Percentiles rank a stretch among this genome's conserved stretches.
Conservation (phyloP, 2,888 invertebrate species). For the Polydrusus pterygomalis region DNA sequence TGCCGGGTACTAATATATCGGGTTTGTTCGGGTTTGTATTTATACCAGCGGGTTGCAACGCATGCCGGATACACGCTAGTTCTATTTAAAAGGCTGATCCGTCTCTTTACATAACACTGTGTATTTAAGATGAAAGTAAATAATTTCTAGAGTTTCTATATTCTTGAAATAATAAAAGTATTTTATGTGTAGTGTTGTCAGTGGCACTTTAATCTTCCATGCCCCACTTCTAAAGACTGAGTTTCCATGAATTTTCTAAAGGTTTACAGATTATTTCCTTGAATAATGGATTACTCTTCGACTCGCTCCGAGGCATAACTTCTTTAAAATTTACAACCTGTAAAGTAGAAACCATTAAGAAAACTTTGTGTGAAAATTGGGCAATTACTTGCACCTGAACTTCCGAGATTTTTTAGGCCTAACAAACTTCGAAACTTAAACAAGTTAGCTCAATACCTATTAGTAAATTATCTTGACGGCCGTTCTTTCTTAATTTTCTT, state of each 20-base stretch:
- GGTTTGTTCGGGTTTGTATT: no score
- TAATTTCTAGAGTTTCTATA: no score
- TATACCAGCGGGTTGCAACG: no score
- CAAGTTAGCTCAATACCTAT: conserved; percentile 53
- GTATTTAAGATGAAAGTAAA: no score
- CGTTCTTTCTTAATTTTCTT: conserved; percentile 39
- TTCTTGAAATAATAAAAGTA: no score
- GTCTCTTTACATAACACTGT: no score
- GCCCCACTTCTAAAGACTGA: not conserved
- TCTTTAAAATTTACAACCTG: conserved; percentile 23
- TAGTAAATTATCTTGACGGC: conserved; percentile 53
- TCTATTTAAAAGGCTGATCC: no score
- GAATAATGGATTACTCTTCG: conserved; percentile 3
- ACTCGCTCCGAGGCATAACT: conserved; percentile 10
- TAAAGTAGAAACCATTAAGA: conserved; percentile 31
- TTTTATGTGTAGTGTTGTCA: not conserved
- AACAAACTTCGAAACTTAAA: conserved; percentile 46
- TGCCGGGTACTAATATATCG: no score
- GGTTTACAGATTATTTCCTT: conserved; percentile 7
- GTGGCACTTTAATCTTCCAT: no score
- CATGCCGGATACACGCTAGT: no score
- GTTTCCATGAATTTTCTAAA: conserved; percentile 7
- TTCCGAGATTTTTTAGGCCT: conserved; percentile 45
- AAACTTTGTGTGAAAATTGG: conserved; percentile 35
- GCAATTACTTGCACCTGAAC: conserved; percentile 49